Evolutionary conservation across 2,797 vertebrate species (phyloP), one percentile per base, ranked within the genome.

Genomic region (Coregonus suidteri): DNA sequence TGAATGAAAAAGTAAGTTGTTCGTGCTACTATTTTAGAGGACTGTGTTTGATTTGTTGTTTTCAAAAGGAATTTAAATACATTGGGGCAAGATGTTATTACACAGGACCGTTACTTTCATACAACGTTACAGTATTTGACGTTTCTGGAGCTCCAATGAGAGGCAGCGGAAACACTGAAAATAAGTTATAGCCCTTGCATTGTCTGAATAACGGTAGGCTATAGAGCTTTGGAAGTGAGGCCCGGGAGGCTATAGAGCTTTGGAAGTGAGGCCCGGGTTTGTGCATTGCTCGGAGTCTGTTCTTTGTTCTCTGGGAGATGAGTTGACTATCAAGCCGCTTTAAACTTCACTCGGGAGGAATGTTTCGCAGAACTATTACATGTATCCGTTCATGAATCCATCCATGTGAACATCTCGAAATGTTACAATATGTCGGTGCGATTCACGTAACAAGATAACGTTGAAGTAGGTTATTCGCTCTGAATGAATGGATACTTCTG

Each of bases 1-100:
- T 47, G 72, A 69, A 74, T 47, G 72, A 71, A 5, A 75, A 77
- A 41, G 76, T 81, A 74, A 65, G 67, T 77, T 34, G 67, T 30
- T 64, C 9, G 3, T 64, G 20, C 15, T 47, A 47, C 41, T 47
- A 47, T 47, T 47, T 47, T 47, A 47, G 41, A 13, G 41, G 41
- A 62, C 20, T 64, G 25, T 25, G 59, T 59, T 59, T 59, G 6
- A 59, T 59, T 6, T 30, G 59, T 64, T 64, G 2, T 25, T 64
- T 64, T 64, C 7, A 25, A 51, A 71, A 51, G 9, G 9, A 13
- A 35, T 62, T 35, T 25, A 13, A 64, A 6, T 64, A 11, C 59
- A 64, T 25, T 7, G 20, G 59, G 20, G 59, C n/a, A 11, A 30
- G 59, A 30, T 6, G 0, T 64, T 64, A 25, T 64, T 64, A 11